Base-by-base conservation (phyloP, 2,888 invertebrate genomes). In the Steinernema scapterisci region DNA sequence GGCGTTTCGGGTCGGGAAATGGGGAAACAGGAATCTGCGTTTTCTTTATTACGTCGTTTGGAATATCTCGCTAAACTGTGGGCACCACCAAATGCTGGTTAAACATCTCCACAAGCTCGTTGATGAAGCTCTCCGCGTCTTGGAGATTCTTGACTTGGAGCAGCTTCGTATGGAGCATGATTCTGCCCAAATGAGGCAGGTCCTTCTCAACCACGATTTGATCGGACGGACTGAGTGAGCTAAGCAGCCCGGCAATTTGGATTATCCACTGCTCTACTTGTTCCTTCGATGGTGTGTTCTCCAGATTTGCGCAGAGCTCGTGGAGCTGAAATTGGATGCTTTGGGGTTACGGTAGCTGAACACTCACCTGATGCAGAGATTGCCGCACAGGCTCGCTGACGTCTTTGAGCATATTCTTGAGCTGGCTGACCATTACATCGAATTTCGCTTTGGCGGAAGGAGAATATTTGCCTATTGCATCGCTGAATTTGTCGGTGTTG, bases 51-150 rank as follows among this genome's bases (percentile, higher is more conserved):
- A n/a, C n/a, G n/a, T n/a, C n/a, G n/a, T n/a, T n/a, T n/a, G n/a
- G n/a, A n/a, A n/a, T n/a, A n/a, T n/a, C n/a, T 6, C 5, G 38
- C 9, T 38, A 38, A 38, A 38, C 38, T 9, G 9, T 9, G 5
- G 63, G 63, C 3, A 63, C 31, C 23, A 63, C 19, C 63, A 63
- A 63, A 63, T 63, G 63, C 31, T 63, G 63, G 27, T 63, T 63
- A 16, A 63, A 63, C 63, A 63, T 63, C 31, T 27, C 31, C 11
- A 63, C 63, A 16, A 63, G 31, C 31, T 63, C 63, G n/a, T 25
- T 25, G 9, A 63, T 38, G 19, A 63, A 9, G 3, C 7, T 5
- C 16, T 63, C 27, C 31, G 63, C 27, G 31, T 63, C 63, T 9
- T 9, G 27, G 16, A 25, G 9, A 27, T 63, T 63, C 25, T 38